Percentiles rank a stretch among this genome's conserved stretches.
Conservation (phyloP, 1,140 invertebrate species). For the Agraylea sexmaculata region DNA sequence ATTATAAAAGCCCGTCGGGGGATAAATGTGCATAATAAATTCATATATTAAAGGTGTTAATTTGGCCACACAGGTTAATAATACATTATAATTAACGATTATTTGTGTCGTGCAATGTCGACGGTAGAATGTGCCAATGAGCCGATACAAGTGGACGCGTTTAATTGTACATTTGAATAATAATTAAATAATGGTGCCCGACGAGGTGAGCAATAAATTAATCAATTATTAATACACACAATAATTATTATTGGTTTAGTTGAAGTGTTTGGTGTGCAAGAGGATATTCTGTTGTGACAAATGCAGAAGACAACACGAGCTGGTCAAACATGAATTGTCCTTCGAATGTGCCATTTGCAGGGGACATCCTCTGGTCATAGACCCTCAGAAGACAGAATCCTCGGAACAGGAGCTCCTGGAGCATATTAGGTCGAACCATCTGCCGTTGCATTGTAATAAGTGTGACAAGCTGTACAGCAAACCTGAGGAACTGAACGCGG, state of each 20-base stretch:
- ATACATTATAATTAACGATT: too few species aligned
- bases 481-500: conserved; percentile 29
- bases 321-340: conserved; percentile 25
- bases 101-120: too few species aligned
- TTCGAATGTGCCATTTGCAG: conserved; percentile 36
- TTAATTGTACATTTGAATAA: too few species aligned
- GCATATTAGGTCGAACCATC: conserved; percentile 30
- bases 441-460: conserved; percentile 32
- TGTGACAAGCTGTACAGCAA: conserved; percentile 29
- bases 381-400: conserved; percentile 26
- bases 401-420: conserved; percentile 27
- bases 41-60: too few species aligned
- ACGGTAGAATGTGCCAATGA: too few species aligned
- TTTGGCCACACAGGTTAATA: too few species aligned
- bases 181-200: too few species aligned
- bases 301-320: conserved; percentile 34
- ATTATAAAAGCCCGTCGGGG: too few species aligned
- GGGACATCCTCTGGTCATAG: conserved; percentile 18
- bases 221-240: too few species aligned
- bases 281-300: conserved; percentile 33
- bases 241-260: conserved; percentile 10
- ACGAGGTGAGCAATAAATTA: too few species aligned
- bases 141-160: too few species aligned
- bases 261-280: conserved; percentile 32
- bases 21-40: too few species aligned